Evolutionary conservation across 2,797 vertebrate species (phyloP), one percentile per base, ranked within the genome.

Genomic region (Platyrinchus mystaceus): DNA sequence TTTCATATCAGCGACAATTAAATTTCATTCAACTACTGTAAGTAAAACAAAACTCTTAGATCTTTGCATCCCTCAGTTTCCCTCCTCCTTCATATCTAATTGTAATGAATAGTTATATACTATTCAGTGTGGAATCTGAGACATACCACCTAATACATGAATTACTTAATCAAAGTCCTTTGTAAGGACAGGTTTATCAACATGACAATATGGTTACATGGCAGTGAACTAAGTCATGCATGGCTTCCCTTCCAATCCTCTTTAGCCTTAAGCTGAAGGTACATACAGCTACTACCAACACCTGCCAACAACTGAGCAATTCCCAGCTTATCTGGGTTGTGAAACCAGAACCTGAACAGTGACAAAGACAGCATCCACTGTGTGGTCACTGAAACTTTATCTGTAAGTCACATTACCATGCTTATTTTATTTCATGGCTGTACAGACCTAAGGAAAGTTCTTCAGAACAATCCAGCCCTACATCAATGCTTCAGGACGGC

Each of bases 331-430:
- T 55, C 24, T 49, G 36, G 16, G n/a, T 13, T 67, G 17, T 63
- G 70, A 67, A 74, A 60, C 24, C 23, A 60, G 24, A 67, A 52
- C 11, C 27, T 44, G 32, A 62, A 63, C 24, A 27, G n/a, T 37
- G 49, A 56, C 37, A 32, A 36, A 1, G 10, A n/a, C 13, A 46
- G 32, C 44, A 62, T 34, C 22, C 47, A 55, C 41, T 36, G 19
- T 6, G 13, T 49, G 20, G 34, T n/a, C 50, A 55, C 18, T 69
- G 50, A 53, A 78, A 47, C 39, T 49, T 43, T 67, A 68, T 13
- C 28, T 0, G 1, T 64, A 74, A 82, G 28, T 15, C 30, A 55
- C 5, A 6, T 12, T 12, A 52, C 4, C 3, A 1, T 58, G 62
- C 14, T 58, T 60, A 23, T 23, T 60, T 81, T 62, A 56, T 52